A percentile compares a stretch with the other conserved stretches of the same genome.
These are phyloP conservation scores for Ganaspis sp. DNA, from an alignment of 1,140 invertebrate species.

Conservation along the genomic window DNA sequence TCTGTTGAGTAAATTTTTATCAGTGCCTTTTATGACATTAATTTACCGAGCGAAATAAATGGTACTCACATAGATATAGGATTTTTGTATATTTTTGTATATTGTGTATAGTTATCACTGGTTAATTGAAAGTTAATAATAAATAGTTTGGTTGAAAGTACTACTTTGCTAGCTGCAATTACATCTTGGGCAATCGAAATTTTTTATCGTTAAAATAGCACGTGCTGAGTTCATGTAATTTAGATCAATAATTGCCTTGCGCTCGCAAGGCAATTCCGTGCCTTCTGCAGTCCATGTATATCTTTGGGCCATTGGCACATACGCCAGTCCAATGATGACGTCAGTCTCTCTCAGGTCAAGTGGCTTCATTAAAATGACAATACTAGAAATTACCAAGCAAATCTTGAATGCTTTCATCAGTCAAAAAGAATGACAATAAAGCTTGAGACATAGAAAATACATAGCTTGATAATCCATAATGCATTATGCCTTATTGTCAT, in stretches of 20 bases:
- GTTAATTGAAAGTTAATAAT: too few relatives aligned
- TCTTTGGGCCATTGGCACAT: not conserved
- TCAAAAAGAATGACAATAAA: constrained; percentile 5
- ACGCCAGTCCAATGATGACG: constrained; percentile 48
- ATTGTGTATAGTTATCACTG: too few relatives aligned
- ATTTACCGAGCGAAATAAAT: too few relatives aligned
- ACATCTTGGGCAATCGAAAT: constrained; percentile 54
- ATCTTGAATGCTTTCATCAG: constrained; percentile 17
- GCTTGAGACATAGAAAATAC: not conserved
- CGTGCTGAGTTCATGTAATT: constrained; percentile 61
- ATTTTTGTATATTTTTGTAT: too few relatives aligned
- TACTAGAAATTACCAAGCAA: constrained; percentile 37
- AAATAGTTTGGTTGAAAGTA: too few relatives aligned
- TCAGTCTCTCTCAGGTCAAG: constrained; percentile 58
- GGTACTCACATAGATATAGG: too few relatives aligned
- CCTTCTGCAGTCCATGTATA: not conserved
- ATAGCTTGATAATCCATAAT: too few relatives aligned
- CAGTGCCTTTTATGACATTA: too few relatives aligned
- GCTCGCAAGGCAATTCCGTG: constrained; percentile 61
- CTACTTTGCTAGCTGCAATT: constrained; percentile 55
- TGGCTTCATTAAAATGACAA: constrained; percentile 52
- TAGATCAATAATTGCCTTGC: constrained; percentile 64
- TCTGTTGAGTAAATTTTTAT: too few relatives aligned
- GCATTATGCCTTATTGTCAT: too few relatives aligned
- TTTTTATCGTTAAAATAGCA: constrained; percentile 57